Conservation (phyloP, 1,140 invertebrate genomes). For the Camponotus vicinus region DNA sequence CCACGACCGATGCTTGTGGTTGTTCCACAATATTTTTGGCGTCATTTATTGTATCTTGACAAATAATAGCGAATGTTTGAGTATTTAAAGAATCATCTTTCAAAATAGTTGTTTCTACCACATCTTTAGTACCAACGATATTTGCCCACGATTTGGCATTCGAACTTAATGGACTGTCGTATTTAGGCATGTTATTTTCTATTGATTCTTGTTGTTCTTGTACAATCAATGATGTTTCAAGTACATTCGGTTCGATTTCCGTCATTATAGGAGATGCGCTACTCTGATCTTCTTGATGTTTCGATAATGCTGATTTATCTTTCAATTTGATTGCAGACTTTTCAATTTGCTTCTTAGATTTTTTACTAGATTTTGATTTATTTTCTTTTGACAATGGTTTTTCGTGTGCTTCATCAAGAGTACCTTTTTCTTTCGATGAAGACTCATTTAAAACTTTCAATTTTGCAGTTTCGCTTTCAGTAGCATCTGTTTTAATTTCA, state of each 20-base stretch:
- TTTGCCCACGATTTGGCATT: slow-evolving; percentile 75
- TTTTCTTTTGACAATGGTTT: slow-evolving; percentile 14
- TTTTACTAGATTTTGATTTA: slow-evolving; percentile 41
- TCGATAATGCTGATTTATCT: slow-evolving; percentile 29
- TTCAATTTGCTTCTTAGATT: slow-evolving; percentile 46
- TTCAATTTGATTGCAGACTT: neutral
- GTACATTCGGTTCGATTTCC: neutral
- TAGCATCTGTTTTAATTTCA: slow-evolving; percentile 4
- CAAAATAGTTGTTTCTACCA: neutral
- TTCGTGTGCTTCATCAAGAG: neutral
- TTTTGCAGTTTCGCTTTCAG: neutral
- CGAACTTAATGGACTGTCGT: slow-evolving; percentile 50
- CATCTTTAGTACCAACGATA: slow-evolving; percentile 62
- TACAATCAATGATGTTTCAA: neutral
- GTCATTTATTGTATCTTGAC: slow-evolving; percentile 22
- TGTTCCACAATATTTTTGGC: neutral
- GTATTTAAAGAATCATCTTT: neutral
- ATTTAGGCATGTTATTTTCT: slow-evolving; percentile 23
- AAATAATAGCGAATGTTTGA: neutral
- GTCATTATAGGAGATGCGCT: neutral
- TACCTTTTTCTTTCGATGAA: neutral
- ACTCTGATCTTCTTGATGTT: slow-evolving; percentile 29
- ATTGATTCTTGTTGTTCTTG: slow-evolving; percentile 29
- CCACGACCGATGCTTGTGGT: neutral
- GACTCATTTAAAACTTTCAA: neutral